Evolutionary conservation across 2,888 invertebrate genomes (phyloP).

Genomic region (Sesamia inferens): DNA sequence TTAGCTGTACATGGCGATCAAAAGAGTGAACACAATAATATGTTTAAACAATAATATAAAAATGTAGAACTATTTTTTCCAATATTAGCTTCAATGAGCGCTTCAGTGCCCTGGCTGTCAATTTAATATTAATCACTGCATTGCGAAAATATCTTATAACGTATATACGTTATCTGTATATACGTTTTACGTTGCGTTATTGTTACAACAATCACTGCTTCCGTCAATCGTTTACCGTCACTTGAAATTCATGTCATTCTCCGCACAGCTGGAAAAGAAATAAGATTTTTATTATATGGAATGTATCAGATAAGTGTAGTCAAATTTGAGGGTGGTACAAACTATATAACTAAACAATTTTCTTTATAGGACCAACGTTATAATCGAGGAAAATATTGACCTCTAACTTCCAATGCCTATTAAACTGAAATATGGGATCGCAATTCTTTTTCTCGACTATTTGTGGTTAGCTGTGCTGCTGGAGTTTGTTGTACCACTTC

Average conservation of each 20-base stretch:
- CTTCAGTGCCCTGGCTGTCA: conserved; percentile 35
- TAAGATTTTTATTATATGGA: not conserved
- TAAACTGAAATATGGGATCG: no score
- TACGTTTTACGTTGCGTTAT: conserved; percentile 51
- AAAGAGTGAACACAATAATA: conserved; percentile 48
- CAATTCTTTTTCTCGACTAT: no score
- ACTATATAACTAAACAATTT: no score
- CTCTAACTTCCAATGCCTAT: no score
- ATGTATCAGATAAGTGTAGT: no score
- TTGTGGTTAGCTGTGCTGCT: no score
- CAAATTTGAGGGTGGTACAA: no score
- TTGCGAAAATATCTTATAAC: conserved; percentile 27
- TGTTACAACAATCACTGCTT: conserved; percentile 57
- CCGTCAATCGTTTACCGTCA: conserved; percentile 32
- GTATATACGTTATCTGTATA: conserved; percentile 41
- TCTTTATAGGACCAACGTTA: no score
- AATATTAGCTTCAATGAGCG: conserved; percentile 45
- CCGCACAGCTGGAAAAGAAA: conserved; percentile 53
- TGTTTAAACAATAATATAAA: conserved; percentile 36
- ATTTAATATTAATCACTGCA: conserved; percentile 39
- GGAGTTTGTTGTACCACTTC: no score
- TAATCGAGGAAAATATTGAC: no score
- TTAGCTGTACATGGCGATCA: conserved; percentile 36
- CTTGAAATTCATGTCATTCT: conserved; percentile 51
- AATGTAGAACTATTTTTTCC: conserved; percentile 28